Evolutionary conservation across 2,797 vertebrate species (phyloP).

Genomic region (Leptodactylus fallax): DNA sequence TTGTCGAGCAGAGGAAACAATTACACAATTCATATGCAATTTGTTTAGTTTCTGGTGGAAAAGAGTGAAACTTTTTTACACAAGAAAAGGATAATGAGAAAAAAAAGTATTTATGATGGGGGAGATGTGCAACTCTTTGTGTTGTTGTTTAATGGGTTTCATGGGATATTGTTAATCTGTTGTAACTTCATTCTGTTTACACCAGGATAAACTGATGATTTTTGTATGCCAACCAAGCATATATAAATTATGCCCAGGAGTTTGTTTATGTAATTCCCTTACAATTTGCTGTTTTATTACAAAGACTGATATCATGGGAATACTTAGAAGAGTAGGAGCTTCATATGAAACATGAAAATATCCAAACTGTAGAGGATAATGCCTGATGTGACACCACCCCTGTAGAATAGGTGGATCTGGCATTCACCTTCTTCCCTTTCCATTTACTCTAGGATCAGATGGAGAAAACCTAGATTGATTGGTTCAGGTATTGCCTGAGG

Average conservation of each 20-base stretch:
- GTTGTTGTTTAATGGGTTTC: background rate
- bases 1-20: background rate
- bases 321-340: background rate
- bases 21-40: slow-evolving; percentile 36
- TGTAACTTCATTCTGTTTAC: slow-evolving; percentile 7
- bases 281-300: background rate
- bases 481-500: no score
- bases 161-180: background rate
- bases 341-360: background rate
- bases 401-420: background rate
- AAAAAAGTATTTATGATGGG: background rate
- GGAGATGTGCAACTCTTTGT: background rate
- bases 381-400: background rate
- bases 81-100: slow-evolving; percentile 6
- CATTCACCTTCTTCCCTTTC: background rate
- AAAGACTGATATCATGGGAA: background rate
- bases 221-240: background rate
- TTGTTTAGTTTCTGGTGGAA: background rate
- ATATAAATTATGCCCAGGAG: background rate
- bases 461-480: background rate
- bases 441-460: background rate
- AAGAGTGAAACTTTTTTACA: slow-evolving; percentile 31
- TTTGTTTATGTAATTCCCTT: background rate
- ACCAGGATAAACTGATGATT: background rate
- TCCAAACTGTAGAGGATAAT: background rate